Conservation (phyloP, 1,140 invertebrate genomes). For the Euura saliciscinereae region DNA sequence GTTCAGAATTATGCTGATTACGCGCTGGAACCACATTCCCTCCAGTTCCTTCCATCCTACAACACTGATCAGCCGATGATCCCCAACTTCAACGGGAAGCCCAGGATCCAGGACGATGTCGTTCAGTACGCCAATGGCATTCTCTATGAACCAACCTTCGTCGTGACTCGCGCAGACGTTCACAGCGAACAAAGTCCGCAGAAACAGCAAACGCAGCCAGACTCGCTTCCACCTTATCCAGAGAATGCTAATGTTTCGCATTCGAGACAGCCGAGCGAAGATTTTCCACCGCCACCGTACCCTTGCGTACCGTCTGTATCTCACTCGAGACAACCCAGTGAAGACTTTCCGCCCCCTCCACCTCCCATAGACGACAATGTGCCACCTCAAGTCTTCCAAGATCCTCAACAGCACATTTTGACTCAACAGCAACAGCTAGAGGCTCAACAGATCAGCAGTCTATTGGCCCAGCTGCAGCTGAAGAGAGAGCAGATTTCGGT, state of each 20-base stretch:
- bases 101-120: constrained; percentile 58
- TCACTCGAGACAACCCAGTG: constrained; percentile 84
- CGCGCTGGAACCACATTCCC: constrained; percentile 66
- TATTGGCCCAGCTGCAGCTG: constrained; percentile 77
- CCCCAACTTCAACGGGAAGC: constrained; percentile 42
- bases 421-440: constrained; percentile 31
- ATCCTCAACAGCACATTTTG: constrained; percentile 32
- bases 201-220: constrained; percentile 52
- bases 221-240: constrained; percentile 50
- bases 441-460: constrained; percentile 59
- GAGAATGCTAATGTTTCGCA: constrained; percentile 50
- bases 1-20: constrained; percentile 56
- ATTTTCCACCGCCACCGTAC: constrained; percentile 77
- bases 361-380: constrained; percentile 73
- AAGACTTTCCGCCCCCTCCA: constrained; percentile 88
- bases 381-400: constrained; percentile 53
- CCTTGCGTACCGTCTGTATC: constrained; percentile 76
- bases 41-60: constrained; percentile 68
- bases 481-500: constrained; percentile 75
- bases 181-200: constrained; percentile 78
- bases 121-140: constrained; percentile 63
- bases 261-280: constrained; percentile 57
- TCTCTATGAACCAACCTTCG: constrained; percentile 55
- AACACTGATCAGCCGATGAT: constrained; percentile 38
- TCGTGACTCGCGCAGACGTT: constrained; percentile 80